Base-by-base conservation (phyloP, 2,888 invertebrate genomes). In the Spilosoma lubricipeda region DNA sequence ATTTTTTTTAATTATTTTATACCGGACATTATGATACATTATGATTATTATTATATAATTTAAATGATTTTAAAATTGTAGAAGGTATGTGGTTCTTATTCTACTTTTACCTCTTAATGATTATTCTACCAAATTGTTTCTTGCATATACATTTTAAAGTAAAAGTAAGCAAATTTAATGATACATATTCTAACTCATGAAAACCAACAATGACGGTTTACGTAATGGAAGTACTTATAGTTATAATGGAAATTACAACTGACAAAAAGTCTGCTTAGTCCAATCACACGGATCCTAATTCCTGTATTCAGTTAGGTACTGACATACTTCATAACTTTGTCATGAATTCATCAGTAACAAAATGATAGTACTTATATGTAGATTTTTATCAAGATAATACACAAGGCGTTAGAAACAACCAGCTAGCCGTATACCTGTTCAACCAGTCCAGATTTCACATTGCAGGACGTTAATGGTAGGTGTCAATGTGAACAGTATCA, bases 391-490 rank as follows among this genome's bases (percentile, higher is more conserved):
- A 13, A 72, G 45, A 45, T 48, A 64, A 27, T 33, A 52, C 27
- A 72, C 59, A 63, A 67, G 65, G 52, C 39, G 70, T 75, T 67
- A 71, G 70, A 72, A 67, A 75, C 65, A 77, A 77, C 77, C 48
- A 74, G 68, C 70, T n/a, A 59, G 52, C 13, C 5, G n/a, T 30
- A 59, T 56, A 75, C 69, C 71, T 20, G 79, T 42, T 45, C 72
- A 77, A 91, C 93, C 91, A 89, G 93, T 87, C 88, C 66, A 91
- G 90, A 85, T 93, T 93, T 93, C 93, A 91, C 93, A 91, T 89
- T 75, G 85, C 77, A 69, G 56, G 59, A 59, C 56, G 80, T 76
- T 77, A 81, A 82, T 85, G 80, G 79, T 73, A 71, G 77, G 56
- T 33, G 70, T 67, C 75, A 67, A 72, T 69, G 36, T 64, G 18